phyloP scores from a whole-genome alignment of 2,888 invertebrate genomes.

The Oxycera nigricornis region DNA sequence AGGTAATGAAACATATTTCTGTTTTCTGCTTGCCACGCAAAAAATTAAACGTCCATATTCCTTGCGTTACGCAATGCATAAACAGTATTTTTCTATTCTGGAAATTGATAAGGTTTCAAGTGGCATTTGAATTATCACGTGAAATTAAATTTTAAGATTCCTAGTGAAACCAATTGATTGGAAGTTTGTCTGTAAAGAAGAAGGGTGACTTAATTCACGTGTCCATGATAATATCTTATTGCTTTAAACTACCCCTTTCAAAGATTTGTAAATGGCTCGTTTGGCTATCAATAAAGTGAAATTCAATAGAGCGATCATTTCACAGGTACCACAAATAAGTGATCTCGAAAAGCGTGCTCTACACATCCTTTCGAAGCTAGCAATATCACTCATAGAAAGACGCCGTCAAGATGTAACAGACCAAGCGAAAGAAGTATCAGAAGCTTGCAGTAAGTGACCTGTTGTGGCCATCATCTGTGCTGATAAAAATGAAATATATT shows the following conservation, averaged over 20 bases:
- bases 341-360: conserved; percentile 82
- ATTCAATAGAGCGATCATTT: neutral
- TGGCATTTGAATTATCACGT: too few species aligned
- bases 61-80: too few species aligned
- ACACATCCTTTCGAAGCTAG: conserved; percentile 73
- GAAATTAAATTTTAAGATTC: too few species aligned
- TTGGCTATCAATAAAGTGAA: neutral
- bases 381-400: conserved; percentile 79
- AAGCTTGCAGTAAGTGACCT: conserved; percentile 65
- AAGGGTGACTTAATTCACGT: too few species aligned
- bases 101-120: too few species aligned
- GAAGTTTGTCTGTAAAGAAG: too few species aligned
- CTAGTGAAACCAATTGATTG: too few species aligned
- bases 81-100: too few species aligned
- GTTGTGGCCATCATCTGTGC: too few species aligned
- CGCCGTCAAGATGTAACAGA: conserved; percentile 91
- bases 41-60: neutral
- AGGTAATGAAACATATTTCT: conserved; percentile 67
- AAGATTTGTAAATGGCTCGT: too few species aligned
- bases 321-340: conserved; percentile 72
- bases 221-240: neutral
- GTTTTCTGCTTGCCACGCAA: neutral
- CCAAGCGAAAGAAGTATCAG: conserved; percentile 90
- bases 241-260: neutral
- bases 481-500: too few species aligned